phyloP scores from a whole-genome alignment of 2,113 vertebrate species.

The Chlamydotis undulata region DNA sequence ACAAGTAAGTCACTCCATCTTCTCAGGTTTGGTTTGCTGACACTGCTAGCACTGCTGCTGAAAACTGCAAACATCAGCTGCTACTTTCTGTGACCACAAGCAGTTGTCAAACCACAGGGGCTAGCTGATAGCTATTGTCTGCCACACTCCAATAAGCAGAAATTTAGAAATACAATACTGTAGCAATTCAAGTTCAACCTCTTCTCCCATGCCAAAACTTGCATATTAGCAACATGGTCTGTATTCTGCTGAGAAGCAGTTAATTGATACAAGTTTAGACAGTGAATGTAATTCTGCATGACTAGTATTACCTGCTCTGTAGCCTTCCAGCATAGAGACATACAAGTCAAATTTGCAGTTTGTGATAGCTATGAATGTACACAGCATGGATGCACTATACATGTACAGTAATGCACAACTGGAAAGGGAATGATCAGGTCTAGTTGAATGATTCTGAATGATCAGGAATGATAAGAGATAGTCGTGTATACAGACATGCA shows the following conservation, averaged over 20 bases:
- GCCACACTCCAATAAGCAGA: background rate
- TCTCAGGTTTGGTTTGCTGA: background rate
- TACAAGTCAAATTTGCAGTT: background rate
- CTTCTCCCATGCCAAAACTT: background rate
- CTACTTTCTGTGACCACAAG: background rate
- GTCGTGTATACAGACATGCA: background rate
- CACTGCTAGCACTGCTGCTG: background rate
- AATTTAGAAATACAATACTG: background rate
- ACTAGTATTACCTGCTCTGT: conserved; percentile 15
- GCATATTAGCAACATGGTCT: background rate
- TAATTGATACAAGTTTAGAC: background rate
- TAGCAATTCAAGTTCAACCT: background rate
- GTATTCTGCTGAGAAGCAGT: background rate
- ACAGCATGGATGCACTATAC: background rate
- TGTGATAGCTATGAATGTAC: background rate
- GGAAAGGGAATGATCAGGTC: background rate
- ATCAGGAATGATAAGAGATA: background rate
- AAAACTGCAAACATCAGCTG: background rate
- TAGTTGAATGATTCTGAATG: too few species aligned
- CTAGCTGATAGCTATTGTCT: background rate
- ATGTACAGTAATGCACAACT: background rate
- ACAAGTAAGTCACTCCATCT: background rate
- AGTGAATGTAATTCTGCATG: background rate
- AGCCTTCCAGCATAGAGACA: background rate
- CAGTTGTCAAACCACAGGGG: background rate